Conservation (phyloP, 2,888 invertebrate genomes). For the Proisotoma minuta region DNA sequence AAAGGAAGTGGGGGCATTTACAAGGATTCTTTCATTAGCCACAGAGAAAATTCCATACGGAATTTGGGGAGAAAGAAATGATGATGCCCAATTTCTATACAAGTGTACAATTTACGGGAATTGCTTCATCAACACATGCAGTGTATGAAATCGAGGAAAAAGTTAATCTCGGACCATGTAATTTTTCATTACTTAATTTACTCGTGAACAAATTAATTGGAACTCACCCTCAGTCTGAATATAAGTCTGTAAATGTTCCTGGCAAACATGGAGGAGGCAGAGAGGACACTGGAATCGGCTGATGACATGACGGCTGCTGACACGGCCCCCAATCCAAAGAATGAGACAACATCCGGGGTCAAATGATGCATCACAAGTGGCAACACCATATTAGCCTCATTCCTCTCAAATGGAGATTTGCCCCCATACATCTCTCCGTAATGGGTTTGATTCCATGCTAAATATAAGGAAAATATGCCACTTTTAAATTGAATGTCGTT, state of each 20-base stretch:
- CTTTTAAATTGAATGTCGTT: too few species aligned
- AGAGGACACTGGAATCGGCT: slow-evolving; percentile 66
- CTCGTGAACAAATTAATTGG: neutral
- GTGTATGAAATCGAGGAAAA: too few species aligned
- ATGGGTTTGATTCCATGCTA: slow-evolving; percentile 55
- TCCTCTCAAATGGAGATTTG: slow-evolving; percentile 43
- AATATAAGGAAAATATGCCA: too few species aligned
- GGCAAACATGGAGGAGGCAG: slow-evolving; percentile 68
- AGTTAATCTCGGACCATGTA: too few species aligned
- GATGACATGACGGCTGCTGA: slow-evolving; percentile 68
- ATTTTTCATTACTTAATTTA: too few species aligned
- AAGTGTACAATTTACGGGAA: neutral
- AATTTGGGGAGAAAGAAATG: neutral
- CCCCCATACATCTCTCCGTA: slow-evolving; percentile 38
- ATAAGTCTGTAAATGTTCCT: slow-evolving; percentile 65
- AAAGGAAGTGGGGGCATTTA: slow-evolving; percentile 1
- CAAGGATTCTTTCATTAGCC: slow-evolving; percentile 12
- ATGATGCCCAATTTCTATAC: too few species aligned
- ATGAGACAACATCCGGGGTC: slow-evolving; percentile 58
- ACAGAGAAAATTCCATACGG: neutral
- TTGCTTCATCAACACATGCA: neutral
- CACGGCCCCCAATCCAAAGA: slow-evolving; percentile 67
- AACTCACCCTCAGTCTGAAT: slow-evolving; percentile 61
- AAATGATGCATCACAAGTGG: slow-evolving; percentile 62
- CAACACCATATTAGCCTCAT: slow-evolving; percentile 59